Evolutionary conservation across 2,888 invertebrate species (phyloP), one percentile per base, ranked within the genome.

Genomic region (Unio delphinus): DNA sequence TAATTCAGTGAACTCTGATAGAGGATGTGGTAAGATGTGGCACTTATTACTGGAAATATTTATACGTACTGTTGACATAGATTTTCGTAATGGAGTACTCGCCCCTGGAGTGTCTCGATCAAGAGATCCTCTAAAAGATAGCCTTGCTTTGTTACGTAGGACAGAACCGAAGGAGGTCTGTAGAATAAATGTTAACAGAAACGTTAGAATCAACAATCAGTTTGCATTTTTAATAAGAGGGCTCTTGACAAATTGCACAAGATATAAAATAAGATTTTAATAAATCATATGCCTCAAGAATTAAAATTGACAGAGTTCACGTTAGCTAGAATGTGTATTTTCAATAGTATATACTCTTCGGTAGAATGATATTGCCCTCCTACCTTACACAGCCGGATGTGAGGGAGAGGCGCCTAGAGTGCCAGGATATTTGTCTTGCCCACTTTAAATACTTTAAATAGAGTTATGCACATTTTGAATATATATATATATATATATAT

Each of bases 101-200:
- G 80, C 67, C 18, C 71, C 75, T 34, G 81, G 75, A 30, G 72
- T 76, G 20, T 85, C 85, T 34, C 81, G 73, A 64, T 84, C 84
- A 57, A 82, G 69, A 45, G 84, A 85, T 23, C 86, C 86, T 45
- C 83, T 76, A 75, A 87, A 85, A 4, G 86, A 86, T 30, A 87
- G 68, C 18, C 86, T 75, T 55, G 85, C 85, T 69, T 85, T 86
- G 61, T 84, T 85, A 26, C 84, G 72, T 56, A 85, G 69, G 23
- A 85, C 83, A 7, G 83, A 82, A 8, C 85, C 82, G 72, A 86
- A 86, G 6, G 84, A 79, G 73, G 82, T 85, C 86, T 86, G 80
- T 23, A 72, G 72, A 67, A 68, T 61, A 67, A 61, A 65, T 55
- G 34, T 59, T 2, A 55, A n/a, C 11, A 45, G 3, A 45, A 45